Conservation (phyloP, 1,140 invertebrate species). For the Carposina sasakii region DNA sequence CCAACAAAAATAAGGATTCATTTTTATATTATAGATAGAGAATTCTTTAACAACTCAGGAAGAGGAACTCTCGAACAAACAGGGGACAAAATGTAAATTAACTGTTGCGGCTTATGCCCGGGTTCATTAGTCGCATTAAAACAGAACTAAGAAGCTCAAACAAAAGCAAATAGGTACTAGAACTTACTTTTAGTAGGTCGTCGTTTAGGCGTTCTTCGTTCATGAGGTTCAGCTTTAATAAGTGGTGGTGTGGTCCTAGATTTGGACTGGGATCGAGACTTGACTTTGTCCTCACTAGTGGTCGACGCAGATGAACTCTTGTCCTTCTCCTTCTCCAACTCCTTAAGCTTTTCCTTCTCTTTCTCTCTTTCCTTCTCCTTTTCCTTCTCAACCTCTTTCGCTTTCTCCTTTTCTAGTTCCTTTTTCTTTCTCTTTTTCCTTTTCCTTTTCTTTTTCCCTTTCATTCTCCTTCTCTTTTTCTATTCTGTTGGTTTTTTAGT, state of each 20-base stretch:
- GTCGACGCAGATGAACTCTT: constrained; percentile 34
- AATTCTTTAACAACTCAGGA: too few relatives aligned
- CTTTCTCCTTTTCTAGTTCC: constrained; percentile 34
- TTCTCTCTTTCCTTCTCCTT: constrained; percentile 33
- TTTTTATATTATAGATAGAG: too few relatives aligned
- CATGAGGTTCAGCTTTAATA: constrained; percentile 45
- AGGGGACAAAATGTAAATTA: too few relatives aligned
- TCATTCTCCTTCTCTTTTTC: constrained; percentile 42
- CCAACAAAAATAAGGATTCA: too few relatives aligned
- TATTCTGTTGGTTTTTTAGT: not conserved
- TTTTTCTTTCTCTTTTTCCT: too few relatives aligned
- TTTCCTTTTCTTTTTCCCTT: constrained; percentile 51
- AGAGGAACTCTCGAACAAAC: too few relatives aligned
- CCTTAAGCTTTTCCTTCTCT: constrained; percentile 42
- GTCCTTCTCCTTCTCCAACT: constrained; percentile 37
- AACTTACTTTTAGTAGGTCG: constrained; percentile 52
- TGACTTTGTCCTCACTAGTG: constrained; percentile 51
- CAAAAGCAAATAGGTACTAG: constrained; percentile 2
- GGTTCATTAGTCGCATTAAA: too few relatives aligned
- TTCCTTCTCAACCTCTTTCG: constrained; percentile 32
- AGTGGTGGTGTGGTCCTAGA: constrained; percentile 39
- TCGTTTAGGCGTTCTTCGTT: constrained; percentile 53
- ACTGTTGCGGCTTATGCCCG: too few relatives aligned
- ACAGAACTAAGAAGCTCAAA: too few relatives aligned
- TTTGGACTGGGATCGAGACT: constrained; percentile 56